Percentiles rank a stretch among this genome's conserved stretches.
Conservation (phyloP, 2,888 invertebrate species). For the Thelaira solivaga region DNA sequence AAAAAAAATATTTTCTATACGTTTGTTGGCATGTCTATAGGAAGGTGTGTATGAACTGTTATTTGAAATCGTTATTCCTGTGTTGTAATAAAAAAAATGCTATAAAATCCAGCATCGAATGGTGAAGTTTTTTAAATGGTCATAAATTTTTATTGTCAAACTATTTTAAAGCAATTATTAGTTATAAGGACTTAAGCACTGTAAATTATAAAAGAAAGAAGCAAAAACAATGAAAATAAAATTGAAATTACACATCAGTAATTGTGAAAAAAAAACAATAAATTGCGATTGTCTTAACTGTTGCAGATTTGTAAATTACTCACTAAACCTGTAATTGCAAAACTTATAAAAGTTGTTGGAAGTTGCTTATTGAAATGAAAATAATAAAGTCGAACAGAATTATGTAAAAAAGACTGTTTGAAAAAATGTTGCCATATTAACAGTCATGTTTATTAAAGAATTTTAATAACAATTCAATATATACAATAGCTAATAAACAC, state of each 20-base stretch:
- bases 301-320: too few relatives aligned
- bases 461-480: too few relatives aligned
- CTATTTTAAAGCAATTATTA: slow-evolving; percentile 61
- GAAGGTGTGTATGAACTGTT: too few relatives aligned
- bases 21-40: too few relatives aligned
- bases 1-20: background rate
- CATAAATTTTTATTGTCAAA: slow-evolving; percentile 63
- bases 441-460: too few relatives aligned
- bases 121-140: slow-evolving; percentile 47
- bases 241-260: slow-evolving; percentile 5
- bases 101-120: slow-evolving; percentile 47
- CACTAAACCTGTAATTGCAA: too few relatives aligned
- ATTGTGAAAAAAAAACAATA: slow-evolving; percentile 15
- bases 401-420: too few relatives aligned
- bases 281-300: background rate
- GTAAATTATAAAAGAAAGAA: slow-evolving; percentile 27
- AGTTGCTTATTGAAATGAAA: too few relatives aligned
- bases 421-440: too few relatives aligned
- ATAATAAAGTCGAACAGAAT: too few relatives aligned
- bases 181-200: slow-evolving; percentile 50
- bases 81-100: slow-evolving; percentile 41
- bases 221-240: background rate
- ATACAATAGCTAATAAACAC: too few relatives aligned
- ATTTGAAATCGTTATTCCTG: background rate
- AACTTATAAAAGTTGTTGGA: too few relatives aligned